Base-by-base conservation (phyloP, 2,888 invertebrate species). In the Atrina japonica region DNA sequence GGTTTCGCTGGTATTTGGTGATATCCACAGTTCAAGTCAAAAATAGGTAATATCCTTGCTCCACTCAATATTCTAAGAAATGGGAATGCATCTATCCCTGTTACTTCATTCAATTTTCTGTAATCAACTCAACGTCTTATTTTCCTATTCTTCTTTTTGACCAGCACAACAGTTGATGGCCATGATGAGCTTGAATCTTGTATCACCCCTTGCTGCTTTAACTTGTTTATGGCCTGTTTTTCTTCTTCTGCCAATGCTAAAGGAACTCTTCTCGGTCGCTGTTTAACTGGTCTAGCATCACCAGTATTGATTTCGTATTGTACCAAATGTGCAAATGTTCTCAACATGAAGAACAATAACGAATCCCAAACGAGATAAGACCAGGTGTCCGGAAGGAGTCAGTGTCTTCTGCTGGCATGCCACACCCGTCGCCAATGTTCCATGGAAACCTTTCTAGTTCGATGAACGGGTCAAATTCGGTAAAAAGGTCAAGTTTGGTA, bases 221-320 rank as follows among this genome's bases (percentile, higher is more conserved):
- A n/a, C 63, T 72, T 66, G 1, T 69, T 66, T 14, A 75, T 72
- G 0, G 71, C 65, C 40, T 67, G 45, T 41, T 66, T 75, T 21
- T 75, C 75, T 30, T 72, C 69, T 0, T 55, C 63, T 7, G 75
- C 71, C 53, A 52, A 69, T 11, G 70, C 75, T 7, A 72, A 23
- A n/a, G 75, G 69, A 11, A 75, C 71, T 11, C 66, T 35, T 30
- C 71, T 49, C 6, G 69, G 69, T 27, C 61, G 21, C 29, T 71
- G 72, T 30, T 63, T 72, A 7, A 75, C 56, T 5, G 75, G 75
- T 41, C 30, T 66, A 11, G 71, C 56, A 59, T 69, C 58, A 6
- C 66, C 71, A 6, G 76, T 74, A 16, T 73, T 49, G 3, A 74
- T 72, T n/a, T n/a, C n/a, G n/a, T n/a, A n/a, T n/a, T n/a, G n/a